Percentiles rank a stretch among this genome's conserved stretches.
These are phyloP conservation scores for Apotomis betuletana DNA, from an alignment of 2,888 invertebrate genomes.

Conservation along the genomic window DNA sequence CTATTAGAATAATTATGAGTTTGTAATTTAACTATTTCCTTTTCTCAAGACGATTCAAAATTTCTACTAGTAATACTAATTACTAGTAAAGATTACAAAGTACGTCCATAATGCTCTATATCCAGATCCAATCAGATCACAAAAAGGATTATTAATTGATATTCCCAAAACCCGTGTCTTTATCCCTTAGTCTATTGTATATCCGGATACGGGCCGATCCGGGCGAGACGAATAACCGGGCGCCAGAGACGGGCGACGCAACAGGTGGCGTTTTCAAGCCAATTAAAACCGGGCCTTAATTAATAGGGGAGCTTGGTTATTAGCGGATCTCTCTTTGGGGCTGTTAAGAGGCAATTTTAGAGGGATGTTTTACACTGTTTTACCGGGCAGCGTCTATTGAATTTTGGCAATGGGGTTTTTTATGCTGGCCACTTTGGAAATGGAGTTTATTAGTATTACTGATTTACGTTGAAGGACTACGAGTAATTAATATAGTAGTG, in stretches of 20 bases:
- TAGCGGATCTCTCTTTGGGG: slow-evolving; percentile 75
- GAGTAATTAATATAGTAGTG: too few species aligned
- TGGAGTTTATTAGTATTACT: not conserved
- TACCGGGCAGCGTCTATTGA: slow-evolving; percentile 8
- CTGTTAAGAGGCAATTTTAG: slow-evolving; percentile 67
- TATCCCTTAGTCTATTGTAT: slow-evolving; percentile 67
- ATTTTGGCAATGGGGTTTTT: slow-evolving; percentile 1
- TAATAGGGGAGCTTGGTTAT: slow-evolving; percentile 81
- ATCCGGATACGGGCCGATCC: slow-evolving; percentile 79
- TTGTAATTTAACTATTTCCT: too few species aligned
- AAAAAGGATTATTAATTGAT: not conserved
- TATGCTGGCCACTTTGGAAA: not conserved
- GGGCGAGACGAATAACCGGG: slow-evolving; percentile 61
- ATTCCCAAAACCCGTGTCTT: slow-evolving; percentile 63
- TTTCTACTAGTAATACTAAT: too few species aligned
- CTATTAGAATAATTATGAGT: too few species aligned
- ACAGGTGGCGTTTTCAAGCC: slow-evolving; percentile 80
- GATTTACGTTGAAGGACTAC: too few species aligned
- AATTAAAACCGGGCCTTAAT: slow-evolving; percentile 83
- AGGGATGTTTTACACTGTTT: slow-evolving; percentile 21
- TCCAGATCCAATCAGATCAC: too few species aligned
- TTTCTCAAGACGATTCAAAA: too few species aligned
- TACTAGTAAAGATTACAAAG: too few species aligned
- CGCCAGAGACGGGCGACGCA: slow-evolving; percentile 63
- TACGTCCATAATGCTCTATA: too few species aligned